Conservation (phyloP, 2,888 invertebrate genomes). For the Spisula solida region DNA sequence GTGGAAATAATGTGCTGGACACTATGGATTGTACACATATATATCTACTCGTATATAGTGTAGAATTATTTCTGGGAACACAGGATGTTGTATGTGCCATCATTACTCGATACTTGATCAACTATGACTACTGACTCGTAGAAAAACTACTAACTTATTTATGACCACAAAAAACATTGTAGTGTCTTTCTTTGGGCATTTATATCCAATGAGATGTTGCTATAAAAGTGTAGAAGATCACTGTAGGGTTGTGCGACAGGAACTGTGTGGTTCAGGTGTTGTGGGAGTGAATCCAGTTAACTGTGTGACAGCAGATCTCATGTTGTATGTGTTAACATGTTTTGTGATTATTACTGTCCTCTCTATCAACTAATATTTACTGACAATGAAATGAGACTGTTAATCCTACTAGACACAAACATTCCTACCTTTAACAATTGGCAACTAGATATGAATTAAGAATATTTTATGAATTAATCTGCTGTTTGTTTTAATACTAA, state of each 20-base stretch:
- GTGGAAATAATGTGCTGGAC: constrained; percentile 16
- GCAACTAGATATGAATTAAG: neutral
- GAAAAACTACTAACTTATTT: neutral
- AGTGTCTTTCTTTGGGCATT: constrained; percentile 4
- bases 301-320: neutral
- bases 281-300: constrained; percentile 23
- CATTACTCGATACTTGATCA: no score
- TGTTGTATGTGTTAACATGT: neutral
- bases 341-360: neutral
- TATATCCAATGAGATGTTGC: neutral
- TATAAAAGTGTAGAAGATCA: neutral
- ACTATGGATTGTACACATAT: neutral
- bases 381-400: neutral
- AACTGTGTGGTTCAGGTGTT: neutral
- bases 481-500: neutral
- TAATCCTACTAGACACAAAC: neutral
- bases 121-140: no score
- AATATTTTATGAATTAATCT: neutral
- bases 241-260: neutral
- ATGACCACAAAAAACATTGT: neutral
- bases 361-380: neutral
- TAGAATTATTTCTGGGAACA: neutral
- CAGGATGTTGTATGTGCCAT: no score
- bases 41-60: neutral
- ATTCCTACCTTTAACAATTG: neutral